Base-by-base conservation (phyloP, 2,113 vertebrate genomes). In the Rhinolophus ferrumequinum region DNA sequence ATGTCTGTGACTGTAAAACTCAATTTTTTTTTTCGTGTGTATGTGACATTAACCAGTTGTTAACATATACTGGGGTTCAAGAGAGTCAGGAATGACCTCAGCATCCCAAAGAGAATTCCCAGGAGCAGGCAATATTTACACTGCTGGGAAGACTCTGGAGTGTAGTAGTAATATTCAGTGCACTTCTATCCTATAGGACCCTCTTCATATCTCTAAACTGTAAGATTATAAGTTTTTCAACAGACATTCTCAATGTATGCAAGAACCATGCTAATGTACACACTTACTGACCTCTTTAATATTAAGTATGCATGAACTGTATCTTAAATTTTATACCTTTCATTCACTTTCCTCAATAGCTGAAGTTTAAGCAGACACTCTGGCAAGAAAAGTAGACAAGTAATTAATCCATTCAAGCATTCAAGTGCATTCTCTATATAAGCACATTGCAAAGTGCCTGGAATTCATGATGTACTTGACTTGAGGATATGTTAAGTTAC, bases 281-380 rank as follows among this genome's bases (percentile, higher is more conserved):
- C 8, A 38, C 3, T 76, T 66, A 72, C 6, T 11, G 8, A 16
- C 14, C 30, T 80, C 26, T 82, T 21, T 52, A 8, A 84, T 80
- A 81, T 21, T 62, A 30, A 41, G 1, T 50, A 12, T 33, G 16
- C 19, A 22, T 76, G 15, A 47, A 62, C 47, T 79, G 38, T 76
- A 47, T 35, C 19, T 72, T n/a, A 58, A 38, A 24, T 41, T 35
- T 76, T 54, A 50, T 35, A 62, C 12, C 2, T 91, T 76, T 69
- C 15, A 47, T 67, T 69, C 28, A 47, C 18, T 38, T 88, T 72
- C 47, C 69, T 90, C 62, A 50, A 12, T 47, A 44, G 38, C 47
- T 41, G 21, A 86, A 47, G 62, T 84, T 82, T 88, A 88, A 90
- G 26, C 38, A 82, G 44, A 70, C 60, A 64, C 35, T n/a, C n/a